These are phyloP conservation scores for Sthenelais limicola DNA, from an alignment of 2,888 invertebrate species.

Conservation along the genomic window DNA sequence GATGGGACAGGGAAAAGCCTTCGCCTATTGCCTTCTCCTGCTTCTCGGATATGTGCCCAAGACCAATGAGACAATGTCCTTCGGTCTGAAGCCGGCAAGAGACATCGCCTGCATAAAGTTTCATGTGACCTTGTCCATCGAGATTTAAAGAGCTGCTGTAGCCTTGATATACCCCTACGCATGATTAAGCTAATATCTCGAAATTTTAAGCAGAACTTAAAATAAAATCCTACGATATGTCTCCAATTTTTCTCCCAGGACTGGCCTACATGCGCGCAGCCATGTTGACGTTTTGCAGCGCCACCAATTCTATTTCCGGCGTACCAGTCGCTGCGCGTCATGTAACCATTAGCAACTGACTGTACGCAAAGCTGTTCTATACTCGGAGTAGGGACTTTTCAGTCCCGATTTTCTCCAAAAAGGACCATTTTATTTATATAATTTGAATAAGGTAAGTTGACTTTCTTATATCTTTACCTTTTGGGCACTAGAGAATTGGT, in stretches of 20 bases:
- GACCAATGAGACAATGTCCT: too few relatives aligned
- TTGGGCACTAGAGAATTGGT: too few relatives aligned
- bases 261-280: not conserved
- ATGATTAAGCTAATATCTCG: conserved; percentile 10
- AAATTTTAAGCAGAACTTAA: too few relatives aligned
- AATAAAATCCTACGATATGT: not conserved
- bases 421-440: not conserved
- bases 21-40: too few relatives aligned
- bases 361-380: conserved; percentile 10
- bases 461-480: too few relatives aligned
- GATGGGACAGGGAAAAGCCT: too few relatives aligned
- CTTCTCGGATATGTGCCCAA: too few relatives aligned
- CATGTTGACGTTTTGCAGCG: conserved; percentile 2
- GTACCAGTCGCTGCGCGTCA: conserved; percentile 15
- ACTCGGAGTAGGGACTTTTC: not conserved
- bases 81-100: too few relatives aligned
- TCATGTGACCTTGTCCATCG: too few relatives aligned
- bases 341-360: conserved; percentile 18
- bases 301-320: conserved; percentile 20
- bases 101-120: too few relatives aligned
- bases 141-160: too few relatives aligned
- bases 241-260: not conserved
- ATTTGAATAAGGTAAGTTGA: conserved; percentile 7
- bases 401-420: not conserved
- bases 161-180: not conserved